A percentile compares a stretch with the other conserved stretches of the same genome.
Conservation (phyloP, 2,888 invertebrate genomes). For the Xestia sexstrigata region DNA sequence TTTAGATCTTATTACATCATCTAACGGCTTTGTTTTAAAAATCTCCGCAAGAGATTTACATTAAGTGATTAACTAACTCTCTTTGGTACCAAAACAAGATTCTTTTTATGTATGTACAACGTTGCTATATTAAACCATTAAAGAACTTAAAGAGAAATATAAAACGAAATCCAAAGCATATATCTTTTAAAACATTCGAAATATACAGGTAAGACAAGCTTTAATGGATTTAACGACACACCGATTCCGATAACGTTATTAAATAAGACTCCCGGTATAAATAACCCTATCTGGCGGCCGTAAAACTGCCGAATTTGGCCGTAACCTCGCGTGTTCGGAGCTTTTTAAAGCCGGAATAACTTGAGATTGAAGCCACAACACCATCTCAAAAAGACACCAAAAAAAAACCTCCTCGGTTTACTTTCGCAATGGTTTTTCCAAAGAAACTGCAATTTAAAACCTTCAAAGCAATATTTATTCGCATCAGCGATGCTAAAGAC, state of each 20-base stretch:
- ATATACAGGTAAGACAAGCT: slow-evolving; percentile 78
- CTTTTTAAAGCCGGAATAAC: slow-evolving; percentile 69
- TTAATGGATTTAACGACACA: slow-evolving; percentile 82
- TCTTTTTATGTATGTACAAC: slow-evolving; percentile 23
- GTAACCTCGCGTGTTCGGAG: slow-evolving; percentile 72
- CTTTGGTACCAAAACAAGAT: slow-evolving; percentile 33
- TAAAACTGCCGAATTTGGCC: slow-evolving; percentile 82
- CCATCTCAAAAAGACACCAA: slow-evolving; percentile 60
- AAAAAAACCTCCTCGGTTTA: slow-evolving; percentile 54
- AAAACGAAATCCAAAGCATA: slow-evolving; percentile 68
- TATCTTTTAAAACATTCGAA: slow-evolving; percentile 73
- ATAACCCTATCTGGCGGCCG: slow-evolving; percentile 81
- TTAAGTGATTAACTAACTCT: slow-evolving; percentile 19
- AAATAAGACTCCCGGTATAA: slow-evolving; percentile 83
- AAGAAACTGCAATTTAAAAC: slow-evolving; percentile 55
- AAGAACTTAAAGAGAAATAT: slow-evolving; percentile 58
- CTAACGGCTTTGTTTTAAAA: neutral
- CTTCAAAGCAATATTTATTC: slow-evolving; percentile 70
- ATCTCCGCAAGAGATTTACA: neutral
- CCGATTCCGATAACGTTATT: slow-evolving; percentile 84
- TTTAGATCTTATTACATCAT: neutral
- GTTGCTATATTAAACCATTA: slow-evolving; percentile 60
- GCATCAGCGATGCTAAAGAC: slow-evolving; percentile 71
- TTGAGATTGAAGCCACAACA: slow-evolving; percentile 65
- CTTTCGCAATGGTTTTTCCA: slow-evolving; percentile 44